phyloP scores from a whole-genome alignment of 2,797 vertebrate species.

The Clarias platycephalus region DNA sequence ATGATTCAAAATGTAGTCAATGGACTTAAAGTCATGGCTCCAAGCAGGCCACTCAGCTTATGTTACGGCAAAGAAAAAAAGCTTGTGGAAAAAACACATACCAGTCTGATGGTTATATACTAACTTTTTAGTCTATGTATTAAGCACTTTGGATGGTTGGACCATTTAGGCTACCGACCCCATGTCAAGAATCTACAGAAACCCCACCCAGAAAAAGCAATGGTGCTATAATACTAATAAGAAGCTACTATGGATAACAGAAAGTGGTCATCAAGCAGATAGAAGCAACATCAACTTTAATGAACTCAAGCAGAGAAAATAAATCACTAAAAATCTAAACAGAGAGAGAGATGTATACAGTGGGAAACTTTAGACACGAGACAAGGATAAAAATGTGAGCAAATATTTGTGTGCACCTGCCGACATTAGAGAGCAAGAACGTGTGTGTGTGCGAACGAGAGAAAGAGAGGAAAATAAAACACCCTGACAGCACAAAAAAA shows the following conservation, averaged over 20 bases:
- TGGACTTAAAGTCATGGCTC: neutral
- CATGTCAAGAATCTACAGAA: neutral
- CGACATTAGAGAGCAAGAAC: neutral
- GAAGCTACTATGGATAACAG: neutral
- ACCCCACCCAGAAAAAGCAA: neutral
- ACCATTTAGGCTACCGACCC: neutral
- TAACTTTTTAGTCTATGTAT: neutral
- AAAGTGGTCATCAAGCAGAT: neutral
- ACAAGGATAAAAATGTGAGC: neutral
- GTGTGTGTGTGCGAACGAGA: neutral
- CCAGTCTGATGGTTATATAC: too few relatives aligned
- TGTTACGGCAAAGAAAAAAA: neutral
- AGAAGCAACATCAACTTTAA: neutral
- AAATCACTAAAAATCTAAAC: neutral
- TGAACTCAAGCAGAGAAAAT: neutral
- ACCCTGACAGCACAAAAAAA: neutral
- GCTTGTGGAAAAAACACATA: neutral
- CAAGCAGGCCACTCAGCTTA: neutral
- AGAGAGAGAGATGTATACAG: too few relatives aligned
- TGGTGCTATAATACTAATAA: neutral
- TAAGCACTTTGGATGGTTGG: neutral
- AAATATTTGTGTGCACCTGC: neutral
- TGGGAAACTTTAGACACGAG: too few relatives aligned
- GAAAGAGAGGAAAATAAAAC: neutral
- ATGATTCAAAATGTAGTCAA: neutral